Evolutionary conservation across 2,888 invertebrate species (phyloP), one percentile per base, ranked within the genome.

Genomic region (Rhorus exstirpatorius): DNA sequence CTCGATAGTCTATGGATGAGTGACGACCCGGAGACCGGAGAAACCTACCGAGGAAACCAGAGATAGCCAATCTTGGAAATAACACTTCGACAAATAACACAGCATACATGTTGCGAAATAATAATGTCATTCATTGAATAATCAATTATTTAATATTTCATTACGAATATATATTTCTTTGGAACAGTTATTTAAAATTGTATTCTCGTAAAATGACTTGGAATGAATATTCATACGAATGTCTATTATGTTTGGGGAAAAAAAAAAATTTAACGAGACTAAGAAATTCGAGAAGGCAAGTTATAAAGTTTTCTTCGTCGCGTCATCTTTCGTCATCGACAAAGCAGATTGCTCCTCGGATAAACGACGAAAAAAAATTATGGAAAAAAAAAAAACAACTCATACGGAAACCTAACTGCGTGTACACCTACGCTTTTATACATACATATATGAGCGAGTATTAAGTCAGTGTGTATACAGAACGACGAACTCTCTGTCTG

Each of bases 1-100:
- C 82, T 65, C 74, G 68, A 81, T 68, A 80, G 79, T 61, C 79
- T 80, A 84, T 86, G 86, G 87, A 77, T 86, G 85, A 86, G 60
- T 44, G 61, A 38, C 76, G 44, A 75, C 75, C 77, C 76, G n/a
- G 74, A 65, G 68, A 78, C 35, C 35, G 41, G 55, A 63, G 65
- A 51, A 63, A 51, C 46, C 31, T 68, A 26, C 46, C 24, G 35
- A 41, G 14, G 41, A 44, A 63, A n/a, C 19, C 24, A 19, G 24
- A 49, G 41, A 60, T 65, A 6, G 14, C 12, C 26, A 31, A 12
- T 19, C 6, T 38, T 21, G 21, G 31, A 24, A 58, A 58, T 31
- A 14, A 58, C 7, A 6, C 7, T 58, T 53, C 24, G 24, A 38
- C 51, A 3, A 51, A 21, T 2, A 14, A n/a, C n/a, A n/a, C n/a